These are phyloP conservation scores for Danio albolineatus DNA, from an alignment of 2,797 vertebrate genomes.

Conservation along the genomic window DNA sequence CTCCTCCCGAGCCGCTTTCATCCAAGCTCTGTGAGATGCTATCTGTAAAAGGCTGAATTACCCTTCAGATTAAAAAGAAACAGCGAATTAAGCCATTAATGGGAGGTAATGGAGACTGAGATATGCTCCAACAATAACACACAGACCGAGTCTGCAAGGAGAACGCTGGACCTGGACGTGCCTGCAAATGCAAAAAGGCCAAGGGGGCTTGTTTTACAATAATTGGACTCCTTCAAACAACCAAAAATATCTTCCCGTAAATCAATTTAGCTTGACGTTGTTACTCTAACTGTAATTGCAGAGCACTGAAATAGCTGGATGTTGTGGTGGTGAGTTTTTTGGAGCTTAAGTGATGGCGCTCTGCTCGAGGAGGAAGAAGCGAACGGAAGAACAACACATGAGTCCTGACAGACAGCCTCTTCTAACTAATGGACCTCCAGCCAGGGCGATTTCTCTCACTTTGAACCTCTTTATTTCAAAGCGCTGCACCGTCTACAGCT, in stretches of 20 bases:
- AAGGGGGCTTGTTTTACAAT: slow-evolving; percentile 63
- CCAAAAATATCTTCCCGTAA: slow-evolving; percentile 75
- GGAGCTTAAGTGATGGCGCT: slow-evolving; percentile 29
- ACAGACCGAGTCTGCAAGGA: slow-evolving; percentile 21
- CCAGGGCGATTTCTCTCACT: slow-evolving; percentile 38
- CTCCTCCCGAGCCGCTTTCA: slow-evolving; percentile 59
- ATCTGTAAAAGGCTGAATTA: slow-evolving; percentile 67
- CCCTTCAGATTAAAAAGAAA: slow-evolving; percentile 73
- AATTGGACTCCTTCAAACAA: slow-evolving; percentile 74
- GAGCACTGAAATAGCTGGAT: slow-evolving; percentile 69
- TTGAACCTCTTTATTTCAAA: slow-evolving; percentile 53
- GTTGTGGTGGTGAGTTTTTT: slow-evolving; percentile 29
- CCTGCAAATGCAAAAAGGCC: slow-evolving; percentile 27
- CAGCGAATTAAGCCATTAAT: slow-evolving; percentile 73
- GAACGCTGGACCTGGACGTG: slow-evolving; percentile 43
- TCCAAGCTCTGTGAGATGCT: slow-evolving; percentile 61
- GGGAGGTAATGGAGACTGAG: slow-evolving; percentile 71
- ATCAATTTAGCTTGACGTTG: slow-evolving; percentile 77
- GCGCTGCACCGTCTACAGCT: slow-evolving; percentile 40
- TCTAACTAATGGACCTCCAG: slow-evolving; percentile 52
- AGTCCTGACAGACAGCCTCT: slow-evolving; percentile 40
- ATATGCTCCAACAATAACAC: slow-evolving; percentile 74
- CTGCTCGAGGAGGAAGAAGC: slow-evolving; percentile 11
- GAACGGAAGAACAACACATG: slow-evolving; percentile 21
- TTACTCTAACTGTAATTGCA: slow-evolving; percentile 72